Percentiles rank a stretch among this genome's conserved stretches.
phyloP scores from a whole-genome alignment of 2,888 invertebrate species.

The Ditylenchus weischeri region DNA sequence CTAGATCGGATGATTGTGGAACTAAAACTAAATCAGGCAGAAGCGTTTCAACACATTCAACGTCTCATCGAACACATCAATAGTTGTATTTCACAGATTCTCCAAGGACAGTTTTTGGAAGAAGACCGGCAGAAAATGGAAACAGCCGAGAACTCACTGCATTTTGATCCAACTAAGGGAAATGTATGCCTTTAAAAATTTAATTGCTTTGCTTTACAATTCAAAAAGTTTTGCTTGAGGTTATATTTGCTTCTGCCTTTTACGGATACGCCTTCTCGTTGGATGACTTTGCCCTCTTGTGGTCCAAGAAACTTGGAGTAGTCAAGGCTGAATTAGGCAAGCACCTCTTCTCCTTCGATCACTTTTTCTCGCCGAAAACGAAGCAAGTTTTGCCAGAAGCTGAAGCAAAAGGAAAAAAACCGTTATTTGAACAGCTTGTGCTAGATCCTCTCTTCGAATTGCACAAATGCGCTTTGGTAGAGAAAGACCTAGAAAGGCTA shows the following conservation, averaged over 20 bases:
- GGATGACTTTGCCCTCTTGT: constrained; percentile 68
- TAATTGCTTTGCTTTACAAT: no score
- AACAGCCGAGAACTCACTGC: constrained; percentile 65
- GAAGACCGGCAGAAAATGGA: constrained; percentile 47
- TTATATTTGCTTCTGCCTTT: constrained; percentile 83
- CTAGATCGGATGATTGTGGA: constrained; percentile 87
- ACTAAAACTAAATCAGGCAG: constrained; percentile 75
- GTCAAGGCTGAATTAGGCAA: constrained; percentile 14
- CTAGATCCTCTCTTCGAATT: constrained; percentile 54
- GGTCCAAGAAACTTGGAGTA: constrained; percentile 42
- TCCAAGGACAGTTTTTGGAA: constrained; percentile 36
- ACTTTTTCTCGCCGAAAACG: constrained; percentile 17
- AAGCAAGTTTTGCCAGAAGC: constrained; percentile 42
- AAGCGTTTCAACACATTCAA: constrained; percentile 75
- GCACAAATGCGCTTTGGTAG: constrained; percentile 36
- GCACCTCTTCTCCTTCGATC: constrained; percentile 22
- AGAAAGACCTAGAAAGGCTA: constrained; percentile 40
- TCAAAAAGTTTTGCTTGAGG: no score
- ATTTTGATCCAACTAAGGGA: constrained; percentile 83
- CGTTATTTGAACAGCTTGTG: constrained; percentile 50
- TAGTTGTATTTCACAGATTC: constrained; percentile 49
- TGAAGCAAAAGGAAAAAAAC: constrained; percentile 41
- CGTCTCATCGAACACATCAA: constrained; percentile 51
- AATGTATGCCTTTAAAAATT: constrained; percentile 71
- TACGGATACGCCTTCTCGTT: constrained; percentile 88